These are phyloP conservation scores for Clarias pachynema DNA, from an alignment of 2,797 vertebrate genomes.

Conservation along the genomic window DNA sequence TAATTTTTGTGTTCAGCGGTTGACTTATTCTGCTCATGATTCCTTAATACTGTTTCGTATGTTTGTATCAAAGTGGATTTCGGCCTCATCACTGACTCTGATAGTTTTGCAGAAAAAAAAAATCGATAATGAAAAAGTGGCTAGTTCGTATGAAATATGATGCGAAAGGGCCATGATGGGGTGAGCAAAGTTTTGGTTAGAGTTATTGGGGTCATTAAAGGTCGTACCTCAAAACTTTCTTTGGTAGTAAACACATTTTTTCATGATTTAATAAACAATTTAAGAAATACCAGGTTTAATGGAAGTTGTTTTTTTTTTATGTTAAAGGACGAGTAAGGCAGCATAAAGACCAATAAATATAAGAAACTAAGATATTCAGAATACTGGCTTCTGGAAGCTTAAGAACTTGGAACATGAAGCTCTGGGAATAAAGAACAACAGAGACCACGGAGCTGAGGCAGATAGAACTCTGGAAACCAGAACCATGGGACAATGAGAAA, in stretches of 20 bases:
- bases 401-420: not conserved
- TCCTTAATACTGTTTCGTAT: not conserved
- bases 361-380: not conserved
- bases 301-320: not conserved
- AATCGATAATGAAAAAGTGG: constrained; percentile 2
- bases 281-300: not conserved
- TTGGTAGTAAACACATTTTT: not conserved
- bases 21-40: not conserved
- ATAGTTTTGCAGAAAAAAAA: not conserved
- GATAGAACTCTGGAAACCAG: not conserved
- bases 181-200: not conserved
- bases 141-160: not conserved
- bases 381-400: not conserved
- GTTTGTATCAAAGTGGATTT: not conserved
- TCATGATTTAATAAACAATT: not conserved
- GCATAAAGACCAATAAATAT: not conserved
- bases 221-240: not conserved
- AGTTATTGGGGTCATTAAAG: not conserved
- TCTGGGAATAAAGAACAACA: not conserved
- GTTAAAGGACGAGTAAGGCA: not conserved
- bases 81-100: not conserved
- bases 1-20: not conserved
- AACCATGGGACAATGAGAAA: not conserved
- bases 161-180: no score
- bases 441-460: not conserved